phyloP scores from a whole-genome alignment of 2,888 invertebrate species.

The Proisotoma minuta region DNA sequence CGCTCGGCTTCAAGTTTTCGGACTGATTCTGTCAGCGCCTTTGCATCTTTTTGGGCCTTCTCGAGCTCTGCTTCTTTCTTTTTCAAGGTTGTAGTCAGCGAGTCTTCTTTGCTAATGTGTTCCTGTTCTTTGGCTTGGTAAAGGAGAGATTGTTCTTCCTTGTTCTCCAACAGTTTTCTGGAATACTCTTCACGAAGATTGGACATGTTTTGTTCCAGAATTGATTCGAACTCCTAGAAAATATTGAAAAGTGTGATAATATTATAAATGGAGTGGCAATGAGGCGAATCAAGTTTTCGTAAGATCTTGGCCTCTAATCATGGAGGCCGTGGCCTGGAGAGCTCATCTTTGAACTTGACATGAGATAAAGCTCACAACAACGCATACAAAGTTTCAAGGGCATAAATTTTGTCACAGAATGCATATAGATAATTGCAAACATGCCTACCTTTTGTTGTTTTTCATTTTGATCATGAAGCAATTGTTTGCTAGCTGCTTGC shows the following conservation, averaged over 20 bases:
- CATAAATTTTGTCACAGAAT: too few relatives aligned
- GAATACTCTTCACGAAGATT: constrained; percentile 1
- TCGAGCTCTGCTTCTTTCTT: background rate
- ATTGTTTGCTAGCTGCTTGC: background rate
- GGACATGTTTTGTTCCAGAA: background rate
- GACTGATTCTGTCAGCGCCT: background rate
- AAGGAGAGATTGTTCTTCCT: background rate
- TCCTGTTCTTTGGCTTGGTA: background rate
- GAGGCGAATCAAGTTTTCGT: too few relatives aligned
- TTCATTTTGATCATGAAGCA: background rate
- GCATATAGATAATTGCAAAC: too few relatives aligned
- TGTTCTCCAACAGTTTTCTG: constrained; percentile 7
- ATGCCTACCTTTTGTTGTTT: constrained; percentile 7
- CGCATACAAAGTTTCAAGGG: too few relatives aligned
- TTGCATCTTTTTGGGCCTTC: background rate
- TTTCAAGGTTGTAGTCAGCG: background rate
- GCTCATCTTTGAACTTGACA: too few relatives aligned
- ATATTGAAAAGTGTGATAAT: too few relatives aligned
- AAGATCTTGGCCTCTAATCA: too few relatives aligned
- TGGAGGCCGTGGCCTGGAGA: too few relatives aligned
- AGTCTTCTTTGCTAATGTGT: background rate
- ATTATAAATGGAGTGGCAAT: too few relatives aligned
- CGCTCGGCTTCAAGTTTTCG: background rate
- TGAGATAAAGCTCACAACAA: too few relatives aligned
- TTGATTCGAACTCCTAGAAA: background rate